A percentile compares a stretch with the other conserved stretches of the same genome.
Evolutionary conservation across 2,113 vertebrate genomes (phyloP).

Genomic region (Saguinus midas): DNA sequence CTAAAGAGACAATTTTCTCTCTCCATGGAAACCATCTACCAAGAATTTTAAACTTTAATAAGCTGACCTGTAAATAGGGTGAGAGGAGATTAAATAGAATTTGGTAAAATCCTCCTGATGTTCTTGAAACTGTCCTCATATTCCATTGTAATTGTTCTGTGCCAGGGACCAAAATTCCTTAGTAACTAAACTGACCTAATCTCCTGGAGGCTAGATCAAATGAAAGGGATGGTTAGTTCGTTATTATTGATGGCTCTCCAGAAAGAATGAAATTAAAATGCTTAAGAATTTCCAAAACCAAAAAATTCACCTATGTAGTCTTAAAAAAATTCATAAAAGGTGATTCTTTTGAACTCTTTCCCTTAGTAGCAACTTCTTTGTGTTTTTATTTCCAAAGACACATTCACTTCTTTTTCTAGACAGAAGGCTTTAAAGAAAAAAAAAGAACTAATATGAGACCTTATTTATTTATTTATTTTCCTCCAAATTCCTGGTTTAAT

Average conservation of each 20-base stretch:
- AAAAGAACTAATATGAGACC: not conserved
- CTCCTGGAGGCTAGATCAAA: slow-evolving; percentile 53
- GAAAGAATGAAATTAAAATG: not conserved
- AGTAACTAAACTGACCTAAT: slow-evolving; percentile 74
- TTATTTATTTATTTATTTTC: no score
- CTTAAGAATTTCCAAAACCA: slow-evolving; percentile 12
- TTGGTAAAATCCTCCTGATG: not conserved
- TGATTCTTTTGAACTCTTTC: slow-evolving; percentile 12
- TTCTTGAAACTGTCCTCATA: slow-evolving; percentile 52
- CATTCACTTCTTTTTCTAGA: not conserved
- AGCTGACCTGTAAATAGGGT: not conserved
- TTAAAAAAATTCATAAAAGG: not conserved
- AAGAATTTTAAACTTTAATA: slow-evolving; percentile 20
- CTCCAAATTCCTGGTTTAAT: no score
- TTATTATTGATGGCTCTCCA: not conserved
- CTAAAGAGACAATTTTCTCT: not conserved
- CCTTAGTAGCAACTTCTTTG: not conserved
- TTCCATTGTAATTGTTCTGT: slow-evolving; percentile 58
- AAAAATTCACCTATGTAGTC: not conserved
- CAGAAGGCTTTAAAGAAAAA: not conserved
- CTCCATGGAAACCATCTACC: not conserved
- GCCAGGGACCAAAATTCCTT: slow-evolving; percentile 68
- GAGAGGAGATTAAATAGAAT: not conserved
- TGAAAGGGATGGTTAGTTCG: slow-evolving; percentile 45
- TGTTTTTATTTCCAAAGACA: not conserved